These are phyloP conservation scores for Lophura swinhoii DNA, from an alignment of 2,797 vertebrate species.

Conservation along the genomic window DNA sequence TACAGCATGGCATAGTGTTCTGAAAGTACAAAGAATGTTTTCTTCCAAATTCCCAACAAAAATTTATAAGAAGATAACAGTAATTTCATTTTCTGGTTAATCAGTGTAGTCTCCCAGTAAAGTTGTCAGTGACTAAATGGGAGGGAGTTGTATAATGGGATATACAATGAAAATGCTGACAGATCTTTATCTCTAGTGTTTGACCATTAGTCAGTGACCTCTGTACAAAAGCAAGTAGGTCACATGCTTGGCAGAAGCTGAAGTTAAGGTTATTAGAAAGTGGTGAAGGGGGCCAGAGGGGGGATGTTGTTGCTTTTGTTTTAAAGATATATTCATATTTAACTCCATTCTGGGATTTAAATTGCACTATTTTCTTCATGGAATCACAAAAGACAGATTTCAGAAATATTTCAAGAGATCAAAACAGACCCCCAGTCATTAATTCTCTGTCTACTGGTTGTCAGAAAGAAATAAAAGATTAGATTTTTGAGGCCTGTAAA, in stretches of 20 bases:
- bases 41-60: background rate
- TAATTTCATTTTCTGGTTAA: background rate
- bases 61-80: background rate
- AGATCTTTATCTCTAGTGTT: constrained; percentile 3
- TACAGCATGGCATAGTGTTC: background rate
- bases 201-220: constrained; percentile 22
- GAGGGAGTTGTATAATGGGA: constrained; percentile 20
- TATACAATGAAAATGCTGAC: constrained; percentile 56
- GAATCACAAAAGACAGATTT: background rate
- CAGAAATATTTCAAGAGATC: background rate
- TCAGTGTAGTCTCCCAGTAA: background rate
- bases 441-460: background rate
- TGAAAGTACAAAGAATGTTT: background rate
- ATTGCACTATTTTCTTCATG: background rate
- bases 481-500: background rate
- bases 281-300: background rate
- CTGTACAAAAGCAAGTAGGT: constrained; percentile 30
- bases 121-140: background rate
- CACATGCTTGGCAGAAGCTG: constrained; percentile 22
- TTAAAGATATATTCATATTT: background rate
- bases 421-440: background rate
- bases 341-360: background rate
- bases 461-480: background rate
- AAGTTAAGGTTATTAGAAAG: constrained; percentile 1
- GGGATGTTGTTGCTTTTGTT: fast-evolving